A percentile compares a stretch with the other conserved stretches of the same genome.
Conservation (phyloP, 1,140 invertebrate species). For the Drosophila hydei region DNA sequence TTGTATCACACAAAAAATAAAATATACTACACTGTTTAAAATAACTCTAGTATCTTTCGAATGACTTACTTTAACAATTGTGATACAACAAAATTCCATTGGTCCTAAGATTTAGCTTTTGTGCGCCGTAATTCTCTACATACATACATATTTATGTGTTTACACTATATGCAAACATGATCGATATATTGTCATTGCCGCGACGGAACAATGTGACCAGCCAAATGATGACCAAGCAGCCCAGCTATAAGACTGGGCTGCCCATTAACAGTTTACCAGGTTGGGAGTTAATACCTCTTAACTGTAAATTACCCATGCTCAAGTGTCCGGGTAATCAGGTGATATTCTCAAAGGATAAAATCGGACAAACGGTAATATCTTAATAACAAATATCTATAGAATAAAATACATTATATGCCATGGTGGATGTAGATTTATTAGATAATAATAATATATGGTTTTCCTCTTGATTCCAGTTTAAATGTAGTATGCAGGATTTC, state of each 20-base stretch:
- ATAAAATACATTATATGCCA: too few relatives aligned
- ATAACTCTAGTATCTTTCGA: not conserved
- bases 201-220: constrained; percentile 63
- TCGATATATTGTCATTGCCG: constrained; percentile 73
- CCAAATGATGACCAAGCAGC: constrained; percentile 39
- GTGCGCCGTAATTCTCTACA: not conserved
- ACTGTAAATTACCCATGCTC: constrained; percentile 79
- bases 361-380: constrained; percentile 67
- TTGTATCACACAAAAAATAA: too few relatives aligned
- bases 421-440: too few relatives aligned
- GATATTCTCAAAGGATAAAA: constrained; percentile 80
- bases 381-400: not conserved
- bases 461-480: constrained; percentile 46
- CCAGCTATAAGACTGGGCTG: constrained; percentile 60
- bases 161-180: constrained; percentile 40
- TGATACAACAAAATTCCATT: constrained; percentile 1
- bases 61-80: not conserved
- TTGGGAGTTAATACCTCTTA: constrained; percentile 77
- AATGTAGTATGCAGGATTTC: constrained; percentile 71
- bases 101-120: not conserved
- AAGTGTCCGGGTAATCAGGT: constrained; percentile 79
- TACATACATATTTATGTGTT: not conserved
- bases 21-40: too few relatives aligned
- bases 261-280: constrained; percentile 80
- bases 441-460: too few relatives aligned